Evolutionary conservation across 2,888 invertebrate species (phyloP), one percentile per base, ranked within the genome.

Genomic region (Drosophila nigricruria): DNA sequence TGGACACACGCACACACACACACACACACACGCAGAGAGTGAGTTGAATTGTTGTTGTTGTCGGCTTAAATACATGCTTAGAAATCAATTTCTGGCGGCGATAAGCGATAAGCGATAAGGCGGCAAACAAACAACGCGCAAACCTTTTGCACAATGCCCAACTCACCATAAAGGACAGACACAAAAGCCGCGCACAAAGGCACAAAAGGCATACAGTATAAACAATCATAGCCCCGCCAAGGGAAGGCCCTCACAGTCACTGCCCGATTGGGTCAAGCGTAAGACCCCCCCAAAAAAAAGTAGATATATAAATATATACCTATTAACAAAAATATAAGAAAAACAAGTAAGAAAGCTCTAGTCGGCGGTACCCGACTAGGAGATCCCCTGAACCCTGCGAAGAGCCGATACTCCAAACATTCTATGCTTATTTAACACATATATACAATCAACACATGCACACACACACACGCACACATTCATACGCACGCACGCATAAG

Each of bases 1-100:
- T 79, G 60, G 38, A 38, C 45, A 61, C 34, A 27, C 52, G 8
- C 57, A 10, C 23, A 43, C 52, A 23, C 27, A 20, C 23, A 43
- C 20, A 38, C n/a, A 62, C 30, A 30, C 36, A 47, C 5, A 12
- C n/a, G 38, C 14, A 10, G 5, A 14, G 14, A 14, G 49, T 5
- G n/a, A 27, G 27, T n/a, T 34, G 42, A 23, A 23, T 16, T 43
- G 14, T 18, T 57, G 60, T 59, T 56, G 49, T 36, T 54, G 58
- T 23, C 18, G 25, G 25, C 32, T 56, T 57, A 20, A 78, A 42
- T 67, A 75, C 76, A 83, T 82, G 82, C 63, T 70, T 66, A 5
- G 70, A 73, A 89, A 88, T 88, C 90, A 83, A 83, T 88, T 83
- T 88, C 61, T 45, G 66, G 52, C 56, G 43, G 61, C 75, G 82